Evolutionary conservation across 2,888 invertebrate species (phyloP).

Genomic region (Lepetodrilus schrolli): DNA sequence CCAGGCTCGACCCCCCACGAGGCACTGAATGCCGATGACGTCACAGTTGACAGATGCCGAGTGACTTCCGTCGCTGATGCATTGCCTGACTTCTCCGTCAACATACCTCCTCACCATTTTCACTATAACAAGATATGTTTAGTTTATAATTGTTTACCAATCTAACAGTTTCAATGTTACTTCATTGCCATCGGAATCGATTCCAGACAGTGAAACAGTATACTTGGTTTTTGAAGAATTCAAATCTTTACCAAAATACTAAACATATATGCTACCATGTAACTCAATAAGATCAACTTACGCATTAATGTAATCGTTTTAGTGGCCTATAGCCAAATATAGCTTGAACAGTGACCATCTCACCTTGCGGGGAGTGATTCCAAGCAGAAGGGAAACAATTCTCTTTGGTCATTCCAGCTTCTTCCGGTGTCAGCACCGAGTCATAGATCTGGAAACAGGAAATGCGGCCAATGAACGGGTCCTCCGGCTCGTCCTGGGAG

Average conservation of each 20-base stretch:
- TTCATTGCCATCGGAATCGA: too few relatives aligned
- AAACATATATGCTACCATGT: too few relatives aligned
- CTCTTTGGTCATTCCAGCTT: constrained; percentile 35
- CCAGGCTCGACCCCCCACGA: constrained; percentile 39
- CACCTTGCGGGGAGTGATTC: constrained; percentile 46
- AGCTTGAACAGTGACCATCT: background rate
- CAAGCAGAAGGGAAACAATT: constrained; percentile 44
- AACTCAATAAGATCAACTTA: too few relatives aligned
- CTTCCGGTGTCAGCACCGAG: constrained; percentile 26
- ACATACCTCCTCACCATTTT: constrained; percentile 30
- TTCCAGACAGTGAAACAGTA: too few relatives aligned
- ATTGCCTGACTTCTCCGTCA: constrained; percentile 36
- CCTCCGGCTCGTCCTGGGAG: constrained; percentile 37
- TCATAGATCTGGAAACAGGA: constrained; percentile 51
- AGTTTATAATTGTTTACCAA: too few relatives aligned
- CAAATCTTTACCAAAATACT: too few relatives aligned
- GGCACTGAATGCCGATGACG: constrained; percentile 38
- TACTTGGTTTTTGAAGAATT: too few relatives aligned
- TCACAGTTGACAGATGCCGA: constrained; percentile 36
- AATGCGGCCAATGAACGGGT: constrained; percentile 46
- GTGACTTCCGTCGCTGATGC: constrained; percentile 33
- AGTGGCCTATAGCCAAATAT: background rate
- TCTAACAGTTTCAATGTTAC: too few relatives aligned
- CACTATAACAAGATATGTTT: too few relatives aligned
- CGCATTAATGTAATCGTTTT: too few relatives aligned